Conservation (phyloP, 2,888 invertebrate species). For the Noctua pronuba region DNA sequence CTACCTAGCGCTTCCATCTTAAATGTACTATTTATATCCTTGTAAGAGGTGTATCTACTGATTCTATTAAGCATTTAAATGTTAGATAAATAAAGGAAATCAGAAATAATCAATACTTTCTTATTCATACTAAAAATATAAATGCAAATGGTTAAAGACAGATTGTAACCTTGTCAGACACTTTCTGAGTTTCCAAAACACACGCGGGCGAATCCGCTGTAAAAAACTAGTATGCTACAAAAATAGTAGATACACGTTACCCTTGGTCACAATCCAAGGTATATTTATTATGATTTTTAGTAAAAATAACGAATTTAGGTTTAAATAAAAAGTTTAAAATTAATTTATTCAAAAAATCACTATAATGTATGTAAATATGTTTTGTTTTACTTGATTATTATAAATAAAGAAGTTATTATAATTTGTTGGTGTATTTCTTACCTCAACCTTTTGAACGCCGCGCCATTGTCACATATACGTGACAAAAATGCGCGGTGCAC, state of each 20-base stretch:
- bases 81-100: neutral
- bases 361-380: slow-evolving; percentile 51
- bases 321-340: slow-evolving; percentile 21
- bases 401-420: slow-evolving; percentile 52
- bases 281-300: slow-evolving; percentile 10
- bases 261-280: neutral
- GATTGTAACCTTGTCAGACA: neutral
- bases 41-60: neutral
- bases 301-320: slow-evolving; percentile 52
- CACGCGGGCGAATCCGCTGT: neutral
- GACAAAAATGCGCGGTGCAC: no score
- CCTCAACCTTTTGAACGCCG: no score
- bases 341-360: slow-evolving; percentile 52
- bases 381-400: slow-evolving; percentile 53
- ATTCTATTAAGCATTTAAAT: slow-evolving; percentile 10
- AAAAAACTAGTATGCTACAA: neutral
- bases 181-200: neutral
- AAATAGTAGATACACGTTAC: neutral
- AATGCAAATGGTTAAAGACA: neutral
- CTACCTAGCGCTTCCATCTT: no score
- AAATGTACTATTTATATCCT: neutral
- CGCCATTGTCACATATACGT: no score
- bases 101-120: neutral
- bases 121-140: neutral
- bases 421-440: slow-evolving; percentile 25